Percentiles rank a stretch among this genome's conserved stretches.
Conservation (phyloP, 30 jellyfish, hydroid and myxozoan genomes). For the Aurelia sp. region DNA sequence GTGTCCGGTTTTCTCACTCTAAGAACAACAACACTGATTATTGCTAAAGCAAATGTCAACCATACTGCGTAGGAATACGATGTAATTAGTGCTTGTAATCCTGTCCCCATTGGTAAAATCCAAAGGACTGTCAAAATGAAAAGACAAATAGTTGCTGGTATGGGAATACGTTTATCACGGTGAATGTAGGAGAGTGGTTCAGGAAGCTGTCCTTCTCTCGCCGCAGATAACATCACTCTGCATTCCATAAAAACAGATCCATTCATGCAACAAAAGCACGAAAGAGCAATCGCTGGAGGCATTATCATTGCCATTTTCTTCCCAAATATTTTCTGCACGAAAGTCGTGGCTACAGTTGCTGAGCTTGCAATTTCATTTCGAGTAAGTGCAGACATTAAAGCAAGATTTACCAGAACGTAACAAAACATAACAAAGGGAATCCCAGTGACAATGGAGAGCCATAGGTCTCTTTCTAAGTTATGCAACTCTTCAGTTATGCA, state of each 20-base stretch:
- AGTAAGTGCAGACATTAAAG: slow-evolving; percentile 19
- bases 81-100: background rate
- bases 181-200: slow-evolving; percentile 14
- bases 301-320: background rate
- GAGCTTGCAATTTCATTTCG: slow-evolving; percentile 17
- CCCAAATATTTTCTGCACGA: slow-evolving; percentile 3
- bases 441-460: slow-evolving; percentile 13
- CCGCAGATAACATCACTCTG: slow-evolving; percentile 22
- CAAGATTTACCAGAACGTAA: slow-evolving; percentile 13
- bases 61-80: background rate
- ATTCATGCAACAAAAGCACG: slow-evolving; percentile 4
- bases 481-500: slow-evolving; percentile 16
- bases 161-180: slow-evolving; percentile 2
- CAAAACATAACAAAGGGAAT: slow-evolving; percentile 27
- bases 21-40: slow-evolving; percentile 11
- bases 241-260: background rate
- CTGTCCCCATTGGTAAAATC: background rate
- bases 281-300: slow-evolving; percentile 5
- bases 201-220: slow-evolving; percentile 51
- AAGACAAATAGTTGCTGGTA: background rate
- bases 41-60: slow-evolving; percentile 1
- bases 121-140: background rate
- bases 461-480: slow-evolving; percentile 5
- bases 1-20: slow-evolving; percentile 15
- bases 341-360: slow-evolving; percentile 16